phyloP scores from a whole-genome alignment of 2,888 invertebrate genomes.

The Nomada hirtipes region DNA sequence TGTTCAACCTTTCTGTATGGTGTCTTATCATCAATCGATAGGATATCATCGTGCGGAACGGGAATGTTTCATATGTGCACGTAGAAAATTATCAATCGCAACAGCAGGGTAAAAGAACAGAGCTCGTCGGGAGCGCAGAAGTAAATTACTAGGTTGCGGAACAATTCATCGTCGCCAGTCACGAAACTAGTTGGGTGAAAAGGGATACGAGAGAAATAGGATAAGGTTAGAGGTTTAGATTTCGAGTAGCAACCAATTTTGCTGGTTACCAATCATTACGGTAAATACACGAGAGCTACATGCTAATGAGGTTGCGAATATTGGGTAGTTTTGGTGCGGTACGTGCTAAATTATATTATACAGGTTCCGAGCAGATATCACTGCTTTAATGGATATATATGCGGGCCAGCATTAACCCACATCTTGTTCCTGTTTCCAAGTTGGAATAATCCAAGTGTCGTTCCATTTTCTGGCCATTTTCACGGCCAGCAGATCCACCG shows the following conservation, averaged over 20 bases:
- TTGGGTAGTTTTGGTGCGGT: constrained; percentile 12
- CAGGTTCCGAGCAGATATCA: constrained; percentile 15
- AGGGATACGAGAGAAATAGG: background rate
- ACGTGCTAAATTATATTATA: constrained; percentile 34
- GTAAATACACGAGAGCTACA: constrained; percentile 68
- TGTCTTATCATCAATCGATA: background rate
- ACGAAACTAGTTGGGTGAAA: constrained; percentile 42
- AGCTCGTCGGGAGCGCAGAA: background rate
- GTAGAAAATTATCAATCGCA: constrained; percentile 4
- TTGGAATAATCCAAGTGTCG: background rate
- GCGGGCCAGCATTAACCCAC: constrained; percentile 22
- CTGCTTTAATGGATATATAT: constrained; percentile 25
- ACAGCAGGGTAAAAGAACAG: background rate
- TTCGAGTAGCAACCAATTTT: constrained; percentile 54
- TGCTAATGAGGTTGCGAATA: constrained; percentile 63
- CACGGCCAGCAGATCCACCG: too few species aligned
- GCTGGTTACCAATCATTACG: constrained; percentile 65
- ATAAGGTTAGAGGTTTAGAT: constrained; percentile 17
- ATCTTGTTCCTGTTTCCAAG: background rate
- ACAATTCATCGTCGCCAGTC: constrained; percentile 51
- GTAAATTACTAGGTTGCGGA: constrained; percentile 42
- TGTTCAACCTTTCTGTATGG: background rate
- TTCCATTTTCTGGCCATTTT: background rate
- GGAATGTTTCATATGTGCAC: too few species aligned
- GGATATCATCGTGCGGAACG: background rate